Evolutionary conservation across 2,888 invertebrate genomes (phyloP), one percentile per base, ranked within the genome.

Genomic region (Drosophila pegasa): DNA sequence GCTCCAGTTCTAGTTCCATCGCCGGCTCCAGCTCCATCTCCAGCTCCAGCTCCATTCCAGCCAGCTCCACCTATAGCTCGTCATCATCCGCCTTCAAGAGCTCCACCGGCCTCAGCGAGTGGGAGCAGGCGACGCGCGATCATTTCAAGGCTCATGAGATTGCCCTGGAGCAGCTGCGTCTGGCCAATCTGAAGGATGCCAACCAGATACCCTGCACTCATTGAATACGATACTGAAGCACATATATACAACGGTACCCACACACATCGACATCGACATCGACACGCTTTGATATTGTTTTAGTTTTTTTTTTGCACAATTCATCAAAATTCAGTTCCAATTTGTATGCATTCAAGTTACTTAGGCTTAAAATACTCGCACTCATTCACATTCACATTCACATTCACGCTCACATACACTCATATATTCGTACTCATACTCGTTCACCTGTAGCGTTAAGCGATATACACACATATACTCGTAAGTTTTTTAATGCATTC

Each of bases 111-210:
- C 48, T 83, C 48, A 72, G 76, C 38, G 87, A 86, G 25, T 51
- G 90, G 56, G 89, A 91, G 45, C 75, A 75, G 59, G 92, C 91
- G 9, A 90, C 85, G 2, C 83, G 82, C 20, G 91, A 90, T 22
- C 91, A 91, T 55, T 90, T 91, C 51, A 87, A 84, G 4, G 92
- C 91, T 3, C 91, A 92, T 35, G 89, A 91, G 61, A 67, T 88
- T n/a, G 91, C 91, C 0, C 69, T 89, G 62, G 90, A 91, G 47
- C 90, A 90, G 40, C 75, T 91, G 52, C 90, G 89, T 35, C 71
- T 83, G 75, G 89, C 91, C 45, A 88, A 88, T 56, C 59, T 78
- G n/a, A 82, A 74, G 59, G 79, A 67, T 55, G 75, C 79, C 45
- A 55, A 6, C 69, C 73, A 62, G 71, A 78, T 25, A 16, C 54